Evolutionary conservation across 2,797 vertebrate genomes (phyloP), one percentile per base, ranked within the genome.

Genomic region (Bovichtus variegatus): DNA sequence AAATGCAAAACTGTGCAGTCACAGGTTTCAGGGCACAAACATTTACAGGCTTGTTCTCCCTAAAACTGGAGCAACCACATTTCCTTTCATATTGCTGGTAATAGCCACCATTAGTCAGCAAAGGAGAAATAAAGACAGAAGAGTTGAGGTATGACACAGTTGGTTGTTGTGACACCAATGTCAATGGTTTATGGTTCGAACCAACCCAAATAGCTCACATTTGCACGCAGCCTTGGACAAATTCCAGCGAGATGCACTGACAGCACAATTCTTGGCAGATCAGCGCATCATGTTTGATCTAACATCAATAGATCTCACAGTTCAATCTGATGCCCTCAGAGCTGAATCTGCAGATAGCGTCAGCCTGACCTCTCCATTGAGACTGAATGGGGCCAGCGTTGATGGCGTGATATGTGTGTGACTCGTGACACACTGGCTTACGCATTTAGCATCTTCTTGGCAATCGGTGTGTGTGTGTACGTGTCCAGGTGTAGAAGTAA

Each of bases 271-370:
- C 34, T 68, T 65, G 60, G 34, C 3, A 0, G 73, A 60, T 75
- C 68, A 51, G 46, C 23, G 25, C 3, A 9, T 5, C 25, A 47
- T 25, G 25, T 38, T 54, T 59, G 27, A 66, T 75, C 18, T 55
- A 16, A 66, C 23, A 29, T 9, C 23, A 31, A 16, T 29, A 10
- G 3, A 63, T 67, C 51, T 11, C 27, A 25, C 16, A 34, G 68
- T 64, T 80, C 38, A 29, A 79, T 78, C 74, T 78, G 76, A 84
- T 75, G 21, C 7, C 25, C 18, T 31, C 19, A 49, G 34, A 16
- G 29, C 19, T 46, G 64, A 34, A 58, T 27, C 16, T 18, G 31
- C 18, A 59, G 82, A 81, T 59, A 63, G 23, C 21, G 69, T 74
- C 69, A 38, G 1, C 6, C 1, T 54, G 51, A 61, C 44, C 18